phyloP scores from a whole-genome alignment of 2,888 invertebrate genomes.

The Acleris holmiana region DNA sequence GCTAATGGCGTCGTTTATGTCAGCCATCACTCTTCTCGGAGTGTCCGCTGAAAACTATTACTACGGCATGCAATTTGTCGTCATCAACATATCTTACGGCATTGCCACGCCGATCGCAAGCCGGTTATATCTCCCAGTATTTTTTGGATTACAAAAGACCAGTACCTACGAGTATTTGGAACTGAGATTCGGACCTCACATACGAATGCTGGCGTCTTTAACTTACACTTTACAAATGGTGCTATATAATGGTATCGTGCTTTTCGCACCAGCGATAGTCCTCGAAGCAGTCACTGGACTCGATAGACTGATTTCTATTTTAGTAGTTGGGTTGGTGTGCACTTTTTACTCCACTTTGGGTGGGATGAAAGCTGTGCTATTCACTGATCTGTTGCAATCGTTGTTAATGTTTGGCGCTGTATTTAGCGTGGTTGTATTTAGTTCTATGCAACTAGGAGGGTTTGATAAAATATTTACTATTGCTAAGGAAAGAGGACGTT shows the following conservation, averaged over 20 bases:
- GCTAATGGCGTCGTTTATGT: slow-evolving; percentile 97
- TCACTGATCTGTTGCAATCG: slow-evolving; percentile 94
- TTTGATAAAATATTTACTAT: slow-evolving; percentile 88
- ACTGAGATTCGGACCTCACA: slow-evolving; percentile 90
- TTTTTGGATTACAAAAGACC: slow-evolving; percentile 92
- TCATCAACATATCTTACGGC: slow-evolving; percentile 90
- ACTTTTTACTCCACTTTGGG: slow-evolving; percentile 95
- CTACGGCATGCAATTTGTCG: slow-evolving; percentile 91
- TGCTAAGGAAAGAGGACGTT: slow-evolving; percentile 87
- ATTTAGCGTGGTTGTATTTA: slow-evolving; percentile 90
- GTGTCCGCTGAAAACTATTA: slow-evolving; percentile 94
- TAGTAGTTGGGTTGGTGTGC: slow-evolving; percentile 90
- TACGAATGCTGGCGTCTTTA: slow-evolving; percentile 91
- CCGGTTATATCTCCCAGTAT: slow-evolving; percentile 92
- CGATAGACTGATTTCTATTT: slow-evolving; percentile 88
- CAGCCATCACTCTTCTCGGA: slow-evolving; percentile 94
- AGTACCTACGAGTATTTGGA: slow-evolving; percentile 97
- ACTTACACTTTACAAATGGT: slow-evolving; percentile 96
- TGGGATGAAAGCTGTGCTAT: slow-evolving; percentile 95
- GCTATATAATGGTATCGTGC: slow-evolving; percentile 94
- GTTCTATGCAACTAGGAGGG: slow-evolving; percentile 88
- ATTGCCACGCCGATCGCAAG: slow-evolving; percentile 91
- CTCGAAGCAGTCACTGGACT: slow-evolving; percentile 94
- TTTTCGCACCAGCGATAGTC: slow-evolving; percentile 97
- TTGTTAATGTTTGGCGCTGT: slow-evolving; percentile 93